phyloP scores from a whole-genome alignment of 1,140 invertebrate genomes.

The Drosophila nigrodunni region DNA sequence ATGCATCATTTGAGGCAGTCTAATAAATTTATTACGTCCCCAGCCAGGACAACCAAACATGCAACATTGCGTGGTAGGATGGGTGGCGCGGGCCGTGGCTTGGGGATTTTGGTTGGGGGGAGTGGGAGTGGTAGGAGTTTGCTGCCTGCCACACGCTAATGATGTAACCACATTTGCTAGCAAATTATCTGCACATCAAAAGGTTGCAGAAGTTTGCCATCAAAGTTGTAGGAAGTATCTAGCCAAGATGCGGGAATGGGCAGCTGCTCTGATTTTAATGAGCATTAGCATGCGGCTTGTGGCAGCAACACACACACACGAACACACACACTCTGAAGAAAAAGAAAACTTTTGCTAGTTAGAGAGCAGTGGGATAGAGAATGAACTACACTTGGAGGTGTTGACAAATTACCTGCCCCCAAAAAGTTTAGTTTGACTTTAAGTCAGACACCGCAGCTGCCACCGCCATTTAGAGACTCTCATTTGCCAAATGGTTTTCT shows the following conservation, averaged over 20 bases:
- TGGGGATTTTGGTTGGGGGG: no score
- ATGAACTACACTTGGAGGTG: conserved; percentile 29
- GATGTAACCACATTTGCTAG: conserved; percentile 80
- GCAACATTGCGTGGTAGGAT: conserved; percentile 21
- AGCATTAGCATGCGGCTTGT: conserved; percentile 59
- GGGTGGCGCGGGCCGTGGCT: background rate
- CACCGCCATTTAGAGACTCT: conserved; percentile 52
- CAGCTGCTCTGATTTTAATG: conserved; percentile 68
- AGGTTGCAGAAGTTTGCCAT: conserved; percentile 32
- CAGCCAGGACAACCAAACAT: conserved; percentile 47
- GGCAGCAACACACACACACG: conserved; percentile 11
- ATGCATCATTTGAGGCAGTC: conserved; percentile 76
- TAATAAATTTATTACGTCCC: conserved; percentile 77
- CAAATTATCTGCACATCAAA: conserved; percentile 79
- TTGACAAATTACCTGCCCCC: conserved; percentile 67
- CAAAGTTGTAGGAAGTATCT: conserved; percentile 12
- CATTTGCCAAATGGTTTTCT: conserved; percentile 78
- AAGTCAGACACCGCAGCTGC: conserved; percentile 54
- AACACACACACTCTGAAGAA: background rate
- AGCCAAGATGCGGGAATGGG: background rate
- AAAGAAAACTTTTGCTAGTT: conserved; percentile 7
- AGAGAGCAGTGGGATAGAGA: background rate
- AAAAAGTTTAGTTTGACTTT: conserved; percentile 55
- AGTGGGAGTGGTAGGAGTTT: background rate
- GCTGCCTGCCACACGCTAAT: conserved; percentile 64